Base-by-base conservation (phyloP, 2,113 vertebrate species). In the Istiophorus platypterus region DNA sequence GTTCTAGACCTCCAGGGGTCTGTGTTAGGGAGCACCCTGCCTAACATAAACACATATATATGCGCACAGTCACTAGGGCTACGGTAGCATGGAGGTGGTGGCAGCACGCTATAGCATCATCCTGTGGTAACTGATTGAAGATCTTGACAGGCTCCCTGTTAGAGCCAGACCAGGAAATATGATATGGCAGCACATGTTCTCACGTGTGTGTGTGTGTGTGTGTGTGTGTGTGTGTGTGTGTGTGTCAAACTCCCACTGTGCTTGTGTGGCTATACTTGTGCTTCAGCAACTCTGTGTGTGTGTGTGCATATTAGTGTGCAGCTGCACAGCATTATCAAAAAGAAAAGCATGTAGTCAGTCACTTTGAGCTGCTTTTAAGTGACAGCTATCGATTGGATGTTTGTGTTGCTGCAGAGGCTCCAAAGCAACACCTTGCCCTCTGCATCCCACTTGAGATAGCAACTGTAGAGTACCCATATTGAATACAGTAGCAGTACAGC, bases 331-430 rank as follows among this genome's bases (percentile, higher is more conserved):
- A 77, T 86, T 85, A 90, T 82, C 83, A 85, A 80, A 79, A 72
- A 9, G 67, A 68, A 68, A 52, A 57, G 56, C 87, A 79, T 85
- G 72, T 72, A 80, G 80, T 79, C 88, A 73, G 76, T 92, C 86
- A 68, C 82, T 89, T 72, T 88, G 86, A 92, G 87, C 86, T 66
- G 85, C 89, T 84, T 91, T 87, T 91, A 92, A 91, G 89, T 91
- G 93, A 92, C 91, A 90, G 91, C 79, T 85, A 90, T 90, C 80
- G 86, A 93, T 91, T 52, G 83, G 82, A 49, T 88, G 88, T 87
- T 84, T 82, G 87, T 87, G 88, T 86, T 86, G 85, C 65, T 80
- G 88, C 71, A 66, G 85, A 75, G 71, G 74, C 88, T 90, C 91
- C 84, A 90, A 90, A 92, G 88, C 65, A 74, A 59, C 90, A 81